These are phyloP conservation scores for Tetheella fluctuosa DNA, from an alignment of 2,888 invertebrate species.

Conservation along the genomic window DNA sequence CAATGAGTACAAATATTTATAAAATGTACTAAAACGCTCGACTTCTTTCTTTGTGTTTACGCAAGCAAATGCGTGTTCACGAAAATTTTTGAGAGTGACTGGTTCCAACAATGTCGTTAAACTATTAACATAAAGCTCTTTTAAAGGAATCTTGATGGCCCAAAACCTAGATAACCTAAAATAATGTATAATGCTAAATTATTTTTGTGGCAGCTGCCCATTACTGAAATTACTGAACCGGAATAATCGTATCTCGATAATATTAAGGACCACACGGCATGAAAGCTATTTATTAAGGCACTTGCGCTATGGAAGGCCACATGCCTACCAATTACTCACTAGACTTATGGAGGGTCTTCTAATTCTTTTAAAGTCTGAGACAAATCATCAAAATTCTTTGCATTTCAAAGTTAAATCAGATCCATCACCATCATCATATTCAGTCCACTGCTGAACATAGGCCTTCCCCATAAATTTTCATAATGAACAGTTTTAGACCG, in stretches of 20 bases:
- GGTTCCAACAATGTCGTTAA: not conserved
- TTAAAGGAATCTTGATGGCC: slow-evolving; percentile 7
- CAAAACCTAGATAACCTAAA: slow-evolving; percentile 8
- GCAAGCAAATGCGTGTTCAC: too few relatives aligned
- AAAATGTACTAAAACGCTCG: too few relatives aligned
- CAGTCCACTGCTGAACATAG: too few relatives aligned
- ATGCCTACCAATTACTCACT: not conserved
- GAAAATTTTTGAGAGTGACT: not conserved
- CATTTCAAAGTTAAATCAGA: too few relatives aligned
- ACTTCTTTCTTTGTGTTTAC: too few relatives aligned
- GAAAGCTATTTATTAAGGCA: slow-evolving; percentile 3
- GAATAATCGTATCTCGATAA: slow-evolving; percentile 13
- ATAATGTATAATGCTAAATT: slow-evolving; percentile 5
- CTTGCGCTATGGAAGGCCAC: not conserved
- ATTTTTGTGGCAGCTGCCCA: slow-evolving; percentile 6
- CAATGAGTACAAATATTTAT: too few relatives aligned
- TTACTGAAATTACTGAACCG: slow-evolving; percentile 11
- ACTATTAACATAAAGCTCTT: slow-evolving; percentile 3
- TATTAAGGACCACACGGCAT: slow-evolving; percentile 7
- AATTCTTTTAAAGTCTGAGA: too few relatives aligned
- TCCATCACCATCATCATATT: too few relatives aligned
- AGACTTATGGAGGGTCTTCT: too few relatives aligned
- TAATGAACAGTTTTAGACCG: too few relatives aligned
- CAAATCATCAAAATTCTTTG: too few relatives aligned
- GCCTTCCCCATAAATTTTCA: too few relatives aligned